Evolutionary conservation across 2,113 vertebrate species (phyloP).

Genomic region (Vulpes vulpes): DNA sequence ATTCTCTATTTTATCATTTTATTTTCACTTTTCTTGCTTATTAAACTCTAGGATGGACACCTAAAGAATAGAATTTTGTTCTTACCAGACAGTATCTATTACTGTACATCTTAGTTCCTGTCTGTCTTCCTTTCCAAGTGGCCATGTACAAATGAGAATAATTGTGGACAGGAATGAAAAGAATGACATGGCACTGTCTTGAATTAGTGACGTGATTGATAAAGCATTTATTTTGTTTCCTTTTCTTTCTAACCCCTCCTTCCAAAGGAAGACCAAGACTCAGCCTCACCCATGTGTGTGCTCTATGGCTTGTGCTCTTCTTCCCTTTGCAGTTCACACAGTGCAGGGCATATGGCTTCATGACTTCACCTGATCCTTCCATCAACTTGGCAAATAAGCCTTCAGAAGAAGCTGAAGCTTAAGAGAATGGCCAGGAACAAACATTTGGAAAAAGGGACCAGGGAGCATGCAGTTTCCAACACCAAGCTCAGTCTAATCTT

Average conservation of each 20-base stretch:
- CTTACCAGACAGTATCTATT: not conserved
- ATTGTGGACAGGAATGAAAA: not conserved
- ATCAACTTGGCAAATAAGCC: not conserved
- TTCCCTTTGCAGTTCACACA: not conserved
- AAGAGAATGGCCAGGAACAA: not conserved
- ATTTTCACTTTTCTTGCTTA: not conserved
- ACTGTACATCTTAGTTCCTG: not conserved
- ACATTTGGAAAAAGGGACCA: not conserved
- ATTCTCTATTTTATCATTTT: not conserved
- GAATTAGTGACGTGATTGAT: fast-evolving
- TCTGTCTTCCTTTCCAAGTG: not conserved
- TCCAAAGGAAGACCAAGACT: not conserved
- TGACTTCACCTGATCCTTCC: not conserved
- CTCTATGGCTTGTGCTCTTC: not conserved
- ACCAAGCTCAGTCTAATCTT: not conserved
- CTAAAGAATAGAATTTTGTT: not conserved
- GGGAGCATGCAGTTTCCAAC: not conserved
- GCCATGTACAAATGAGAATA: not conserved
- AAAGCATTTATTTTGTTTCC: not conserved
- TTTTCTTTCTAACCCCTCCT: not conserved
- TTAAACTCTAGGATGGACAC: not conserved
- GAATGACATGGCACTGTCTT: not conserved
- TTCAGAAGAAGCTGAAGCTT: not conserved
- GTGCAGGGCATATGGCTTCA: fast-evolving
- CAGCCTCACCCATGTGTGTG: too few relatives aligned